Evolutionary conservation across 1,140 invertebrate genomes (phyloP), one percentile per base, ranked within the genome.

Genomic region (Diachasmimorpha longicaudata): DNA sequence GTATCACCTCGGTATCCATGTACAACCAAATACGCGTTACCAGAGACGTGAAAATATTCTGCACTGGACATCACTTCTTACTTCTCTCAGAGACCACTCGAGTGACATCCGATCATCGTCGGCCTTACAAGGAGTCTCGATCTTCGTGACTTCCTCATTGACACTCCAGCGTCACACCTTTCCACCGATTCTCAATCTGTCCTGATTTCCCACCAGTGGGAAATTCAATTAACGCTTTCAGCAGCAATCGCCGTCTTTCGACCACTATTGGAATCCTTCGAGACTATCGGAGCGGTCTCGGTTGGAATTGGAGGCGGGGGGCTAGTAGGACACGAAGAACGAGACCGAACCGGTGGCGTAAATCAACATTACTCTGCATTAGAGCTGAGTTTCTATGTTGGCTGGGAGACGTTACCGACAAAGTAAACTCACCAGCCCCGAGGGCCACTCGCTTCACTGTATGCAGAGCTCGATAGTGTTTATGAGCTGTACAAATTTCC

Each of bases 281-380:
- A 6, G 46, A 52, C 46, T 52, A 52, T 52, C 16, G 13, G 46
- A 52, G 16, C n/a, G n/a, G n/a, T n/a, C n/a, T n/a, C n/a, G n/a
- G n/a, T n/a, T n/a, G n/a, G n/a, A n/a, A n/a, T 52, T 14, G 8
- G 46, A 23, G 37, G 46, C 44, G 55, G 68, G 72, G 52, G 63
- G 42, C 48, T 71, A 71, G 69, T 72, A 74, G 79, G 80, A 82
- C 83, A 75, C 82, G 83, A 82, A 83, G 37, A 69, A 39, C 6
- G 36, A 16, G 4, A 72, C 13, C 44, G 77, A 81, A n/a, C n/a
- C n/a, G n/a, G n/a, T n/a, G 79, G 52, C 37, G 79, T 84, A 88
- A 88, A 88, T 89, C 88, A 88, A 86, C 86, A 89, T 89, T 89
- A 89, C 84, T 87, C 85, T 86, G 85, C 84, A 87, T 88, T 88